Conservation (phyloP, 1,140 invertebrate genomes). For the Calliphora vicina region DNA sequence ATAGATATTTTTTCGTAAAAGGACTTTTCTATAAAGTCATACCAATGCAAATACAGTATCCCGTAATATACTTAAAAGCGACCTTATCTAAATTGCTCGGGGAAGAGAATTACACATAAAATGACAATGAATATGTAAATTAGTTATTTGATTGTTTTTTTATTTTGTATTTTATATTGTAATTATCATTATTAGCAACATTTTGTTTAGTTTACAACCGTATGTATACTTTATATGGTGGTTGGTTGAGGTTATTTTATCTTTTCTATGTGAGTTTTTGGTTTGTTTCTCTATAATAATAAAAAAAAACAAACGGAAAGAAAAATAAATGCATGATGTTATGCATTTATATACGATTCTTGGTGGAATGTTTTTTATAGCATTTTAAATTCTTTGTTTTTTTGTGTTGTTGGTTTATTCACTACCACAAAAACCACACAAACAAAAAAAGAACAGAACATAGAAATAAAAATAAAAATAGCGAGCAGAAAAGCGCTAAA, state of each 20-base stretch:
- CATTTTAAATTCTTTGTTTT: not conserved
- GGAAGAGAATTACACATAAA: too few species aligned
- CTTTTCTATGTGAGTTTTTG: not conserved
- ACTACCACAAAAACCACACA: not conserved
- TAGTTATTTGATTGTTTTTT: not conserved
- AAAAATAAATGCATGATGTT: slow-evolving; percentile 3
- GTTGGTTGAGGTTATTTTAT: not conserved
- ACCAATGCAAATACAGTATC: too few species aligned
- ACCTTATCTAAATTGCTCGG: too few species aligned
- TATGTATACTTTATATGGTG: not conserved
- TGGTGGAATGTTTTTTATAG: not conserved
- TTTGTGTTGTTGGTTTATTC: not conserved
- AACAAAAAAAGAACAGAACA: not conserved
- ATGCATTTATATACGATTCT: not conserved
- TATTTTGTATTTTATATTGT: slow-evolving; percentile 2
- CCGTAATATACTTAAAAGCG: too few species aligned
- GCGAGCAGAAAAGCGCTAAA: not conserved
- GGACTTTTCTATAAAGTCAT: too few species aligned
- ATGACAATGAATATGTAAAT: slow-evolving; percentile 4
- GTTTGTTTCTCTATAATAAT: not conserved
- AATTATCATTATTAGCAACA: slow-evolving; percentile 30
- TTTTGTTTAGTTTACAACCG: slow-evolving; percentile 24
- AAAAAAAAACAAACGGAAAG: not conserved
- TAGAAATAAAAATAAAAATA: not conserved
- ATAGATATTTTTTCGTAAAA: too few species aligned